Conservation (phyloP, 2,888 invertebrate species). For the Boloria euphrosyne region DNA sequence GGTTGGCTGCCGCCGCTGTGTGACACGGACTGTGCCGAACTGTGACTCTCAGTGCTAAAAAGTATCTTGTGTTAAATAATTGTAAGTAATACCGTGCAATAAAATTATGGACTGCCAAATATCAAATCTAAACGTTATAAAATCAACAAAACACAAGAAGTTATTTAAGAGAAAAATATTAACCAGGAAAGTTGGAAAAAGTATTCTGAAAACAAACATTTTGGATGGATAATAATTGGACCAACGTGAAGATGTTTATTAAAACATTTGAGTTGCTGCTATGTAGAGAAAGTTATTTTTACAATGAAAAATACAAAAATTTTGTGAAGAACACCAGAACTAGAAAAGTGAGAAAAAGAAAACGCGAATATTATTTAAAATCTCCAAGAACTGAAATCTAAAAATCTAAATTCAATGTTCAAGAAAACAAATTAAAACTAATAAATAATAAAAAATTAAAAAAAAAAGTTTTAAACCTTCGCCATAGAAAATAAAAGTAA, state of each 20-base stretch:
- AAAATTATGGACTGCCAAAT: neutral
- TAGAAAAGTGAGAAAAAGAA: too few species aligned
- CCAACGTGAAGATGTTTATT: neutral
- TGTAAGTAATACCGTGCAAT: slow-evolving; percentile 5
- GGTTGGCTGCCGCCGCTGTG: slow-evolving; percentile 63
- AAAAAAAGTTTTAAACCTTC: slow-evolving; percentile 9
- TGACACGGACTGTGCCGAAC: slow-evolving; percentile 28
- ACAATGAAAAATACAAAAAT: neutral
- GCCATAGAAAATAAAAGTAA: slow-evolving; percentile 13
- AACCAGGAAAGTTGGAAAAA: neutral
- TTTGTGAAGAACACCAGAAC: neutral
- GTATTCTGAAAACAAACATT: neutral
- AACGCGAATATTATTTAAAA: too few species aligned
- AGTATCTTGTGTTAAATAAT: slow-evolving; percentile 13
- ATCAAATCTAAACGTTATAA: neutral
- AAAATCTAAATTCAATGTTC: slow-evolving; percentile 2
- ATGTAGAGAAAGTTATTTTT: too few species aligned
- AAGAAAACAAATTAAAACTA: slow-evolving; percentile 11
- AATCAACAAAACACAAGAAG: neutral
- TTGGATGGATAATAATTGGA: neutral
- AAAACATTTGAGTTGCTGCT: too few species aligned
- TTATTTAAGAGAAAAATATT: neutral
- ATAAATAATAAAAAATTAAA: slow-evolving; percentile 33
- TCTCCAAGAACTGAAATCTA: neutral
- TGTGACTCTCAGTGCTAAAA: slow-evolving; percentile 21